Evolutionary conservation across 2,113 vertebrate genomes (phyloP).

Genomic region (Pseudorectes ferrugineus): DNA sequence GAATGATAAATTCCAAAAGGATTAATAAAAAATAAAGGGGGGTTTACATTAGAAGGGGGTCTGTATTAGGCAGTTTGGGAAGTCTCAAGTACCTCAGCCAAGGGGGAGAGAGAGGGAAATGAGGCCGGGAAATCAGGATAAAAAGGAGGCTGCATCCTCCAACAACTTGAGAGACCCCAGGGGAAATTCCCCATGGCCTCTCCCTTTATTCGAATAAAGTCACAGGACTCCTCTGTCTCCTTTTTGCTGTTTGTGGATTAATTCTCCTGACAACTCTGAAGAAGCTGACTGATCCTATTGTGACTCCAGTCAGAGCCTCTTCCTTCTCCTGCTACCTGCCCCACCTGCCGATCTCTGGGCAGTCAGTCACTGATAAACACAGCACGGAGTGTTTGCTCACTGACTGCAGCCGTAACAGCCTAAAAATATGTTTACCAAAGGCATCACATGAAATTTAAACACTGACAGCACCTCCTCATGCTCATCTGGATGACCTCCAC

Average conservation of each 20-base stretch:
- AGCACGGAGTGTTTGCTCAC: not conserved
- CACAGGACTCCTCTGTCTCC: not conserved
- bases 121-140: fast-evolving
- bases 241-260: not conserved
- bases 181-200: not conserved
- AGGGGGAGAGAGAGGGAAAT: not conserved
- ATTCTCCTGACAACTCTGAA: not conserved
- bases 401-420: not conserved
- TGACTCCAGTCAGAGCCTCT: not conserved
- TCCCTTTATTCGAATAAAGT: not conserved
- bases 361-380: not conserved
- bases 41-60: too few relatives aligned
- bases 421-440: not conserved
- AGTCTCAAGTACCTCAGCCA: not conserved
- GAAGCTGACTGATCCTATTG: not conserved
- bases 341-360: not conserved
- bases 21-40: too few relatives aligned
- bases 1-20: not conserved
- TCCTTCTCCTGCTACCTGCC: not conserved
- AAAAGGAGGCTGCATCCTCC: not conserved
- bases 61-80: fast-evolving
- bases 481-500: not conserved
- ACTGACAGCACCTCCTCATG: not conserved
- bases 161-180: not conserved
- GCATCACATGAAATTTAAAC: not conserved